These are phyloP conservation scores for Pseudoatta argentina DNA, from an alignment of 1,140 invertebrate species.

Conservation along the genomic window DNA sequence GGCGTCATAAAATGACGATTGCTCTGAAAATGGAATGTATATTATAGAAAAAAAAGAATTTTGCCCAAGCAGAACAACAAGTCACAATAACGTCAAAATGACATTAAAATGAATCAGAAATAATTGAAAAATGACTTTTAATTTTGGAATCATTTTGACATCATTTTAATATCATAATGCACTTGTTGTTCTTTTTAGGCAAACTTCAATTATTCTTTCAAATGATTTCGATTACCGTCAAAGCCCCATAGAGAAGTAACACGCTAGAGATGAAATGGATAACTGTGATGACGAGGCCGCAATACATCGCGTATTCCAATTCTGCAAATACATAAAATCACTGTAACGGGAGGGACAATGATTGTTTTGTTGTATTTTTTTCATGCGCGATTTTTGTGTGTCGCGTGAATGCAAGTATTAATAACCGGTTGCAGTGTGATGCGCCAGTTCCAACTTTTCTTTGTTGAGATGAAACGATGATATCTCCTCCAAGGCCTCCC, in stretches of 20 bases:
- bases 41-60: constrained; percentile 15
- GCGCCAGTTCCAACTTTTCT: constrained; percentile 85
- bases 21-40: constrained; percentile 78
- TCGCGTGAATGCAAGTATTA: constrained; percentile 16
- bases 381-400: not conserved
- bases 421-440: constrained; percentile 84
- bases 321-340: constrained; percentile 76
- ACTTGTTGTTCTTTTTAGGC: too few species aligned
- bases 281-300: constrained; percentile 83
- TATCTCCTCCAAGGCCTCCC: constrained; percentile 84
- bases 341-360: not conserved
- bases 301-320: constrained; percentile 85
- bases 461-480: constrained; percentile 84
- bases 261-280: constrained; percentile 84
- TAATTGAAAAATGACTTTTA: too few species aligned
- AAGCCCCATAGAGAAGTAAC: constrained; percentile 84
- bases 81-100: too few species aligned
- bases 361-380: not conserved
- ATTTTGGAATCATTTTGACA: too few species aligned
- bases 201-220: not conserved
- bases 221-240: constrained; percentile 81
- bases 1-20: constrained; percentile 85
- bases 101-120: too few species aligned
- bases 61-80: not conserved
- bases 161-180: too few species aligned